Percentiles rank a stretch among this genome's conserved stretches.
Evolutionary conservation across 2,113 vertebrate species (phyloP).

Genomic region (Phasianus colchicus): DNA sequence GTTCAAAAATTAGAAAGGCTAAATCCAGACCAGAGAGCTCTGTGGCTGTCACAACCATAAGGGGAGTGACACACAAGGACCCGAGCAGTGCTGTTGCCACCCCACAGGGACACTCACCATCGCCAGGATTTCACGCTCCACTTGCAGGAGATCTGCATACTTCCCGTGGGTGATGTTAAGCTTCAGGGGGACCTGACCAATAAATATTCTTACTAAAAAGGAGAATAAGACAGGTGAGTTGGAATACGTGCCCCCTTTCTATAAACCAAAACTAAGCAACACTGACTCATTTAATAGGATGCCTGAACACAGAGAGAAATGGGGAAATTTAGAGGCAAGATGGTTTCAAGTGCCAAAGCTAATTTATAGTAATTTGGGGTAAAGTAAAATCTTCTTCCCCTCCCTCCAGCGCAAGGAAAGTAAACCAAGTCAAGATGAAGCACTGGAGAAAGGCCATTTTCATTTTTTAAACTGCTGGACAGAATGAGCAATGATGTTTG

Average conservation of each 20-base stretch:
- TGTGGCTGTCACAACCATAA: fast-evolving
- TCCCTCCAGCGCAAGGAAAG: background rate
- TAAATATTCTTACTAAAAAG: constrained; percentile 88
- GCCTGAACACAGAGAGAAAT: background rate
- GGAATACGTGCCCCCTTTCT: background rate
- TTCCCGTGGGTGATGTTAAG: constrained; percentile 76
- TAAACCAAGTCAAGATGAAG: constrained; percentile 35
- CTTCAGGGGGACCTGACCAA: constrained; percentile 84
- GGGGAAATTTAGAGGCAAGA: background rate
- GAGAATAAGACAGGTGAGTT: constrained; percentile 37
- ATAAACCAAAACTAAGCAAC: background rate
- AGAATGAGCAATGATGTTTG: constrained; percentile 44
- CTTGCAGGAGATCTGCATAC: constrained; percentile 71
- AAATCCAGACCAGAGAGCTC: background rate
- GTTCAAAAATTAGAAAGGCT: background rate
- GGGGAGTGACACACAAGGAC: background rate
- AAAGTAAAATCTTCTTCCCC: background rate
- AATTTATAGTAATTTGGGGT: background rate
- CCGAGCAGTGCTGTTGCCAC: background rate
- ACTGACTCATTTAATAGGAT: background rate
- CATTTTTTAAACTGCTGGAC: constrained; percentile 37
- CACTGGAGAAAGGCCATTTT: constrained; percentile 15
- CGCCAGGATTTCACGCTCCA: constrained; percentile 85
- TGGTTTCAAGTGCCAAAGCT: background rate
- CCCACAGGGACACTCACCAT: constrained; percentile 79